Percentiles rank a stretch among this genome's conserved stretches.
These are phyloP conservation scores for Phalanger gymnotis DNA, from an alignment of 2,797 vertebrate species.

Conservation along the genomic window DNA sequence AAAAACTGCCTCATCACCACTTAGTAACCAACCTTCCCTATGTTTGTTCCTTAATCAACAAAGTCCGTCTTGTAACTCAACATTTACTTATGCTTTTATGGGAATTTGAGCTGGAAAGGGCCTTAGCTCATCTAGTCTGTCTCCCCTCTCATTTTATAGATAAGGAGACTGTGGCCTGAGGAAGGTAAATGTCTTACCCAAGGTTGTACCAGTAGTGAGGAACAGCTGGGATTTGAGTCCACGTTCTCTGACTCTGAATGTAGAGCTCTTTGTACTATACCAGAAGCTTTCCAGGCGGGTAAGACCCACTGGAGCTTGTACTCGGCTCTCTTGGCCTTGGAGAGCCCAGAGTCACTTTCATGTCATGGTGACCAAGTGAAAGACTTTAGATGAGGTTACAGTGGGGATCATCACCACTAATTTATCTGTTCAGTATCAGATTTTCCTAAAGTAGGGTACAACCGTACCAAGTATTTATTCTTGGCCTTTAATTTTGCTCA, in stretches of 20 bases:
- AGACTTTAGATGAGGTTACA: neutral
- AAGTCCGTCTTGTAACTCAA: neutral
- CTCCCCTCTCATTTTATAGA: neutral
- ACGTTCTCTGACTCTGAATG: neutral
- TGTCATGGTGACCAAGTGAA: neutral
- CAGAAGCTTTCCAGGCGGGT: neutral
- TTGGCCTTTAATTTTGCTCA: slow-evolving; percentile 24
- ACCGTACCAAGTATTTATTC: neutral
- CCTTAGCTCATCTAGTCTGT: neutral
- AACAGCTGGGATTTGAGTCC: neutral
- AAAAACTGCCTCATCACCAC: neutral
- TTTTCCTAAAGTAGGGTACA: slow-evolving; percentile 27
- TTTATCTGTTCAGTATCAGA: slow-evolving; percentile 24
- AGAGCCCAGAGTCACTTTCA: neutral
- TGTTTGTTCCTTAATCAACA: neutral
- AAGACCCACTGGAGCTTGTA: neutral
- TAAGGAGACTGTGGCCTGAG: neutral
- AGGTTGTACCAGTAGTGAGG: neutral
- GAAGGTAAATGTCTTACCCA: neutral
- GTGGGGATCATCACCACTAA: neutral
- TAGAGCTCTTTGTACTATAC: neutral
- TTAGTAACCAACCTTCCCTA: neutral
- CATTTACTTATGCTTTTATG: neutral
- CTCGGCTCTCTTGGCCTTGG: neutral
- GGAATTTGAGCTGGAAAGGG: neutral